These are phyloP conservation scores for Hofmannophila pseudospretella DNA, from an alignment of 2,888 invertebrate genomes.

Conservation along the genomic window DNA sequence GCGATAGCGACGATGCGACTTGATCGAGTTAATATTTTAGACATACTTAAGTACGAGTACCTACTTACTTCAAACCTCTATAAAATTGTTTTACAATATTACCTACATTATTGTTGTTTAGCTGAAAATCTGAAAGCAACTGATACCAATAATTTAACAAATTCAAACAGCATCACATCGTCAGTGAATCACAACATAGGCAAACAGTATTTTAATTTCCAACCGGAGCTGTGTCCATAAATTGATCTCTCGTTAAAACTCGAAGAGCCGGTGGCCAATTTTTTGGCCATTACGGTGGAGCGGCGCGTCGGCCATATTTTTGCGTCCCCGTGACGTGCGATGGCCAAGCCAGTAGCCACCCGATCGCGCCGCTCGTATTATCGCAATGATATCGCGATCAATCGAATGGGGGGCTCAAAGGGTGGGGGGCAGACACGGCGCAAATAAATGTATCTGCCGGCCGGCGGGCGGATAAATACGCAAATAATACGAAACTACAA, in stretches of 20 bases:
- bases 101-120: too few species aligned
- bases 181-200: too few species aligned
- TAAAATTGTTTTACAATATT: too few species aligned
- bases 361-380: conserved; percentile 65
- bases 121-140: too few species aligned
- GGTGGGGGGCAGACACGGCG: conserved; percentile 35
- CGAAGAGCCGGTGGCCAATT: conserved; percentile 28
- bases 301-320: conserved; percentile 53
- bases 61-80: too few species aligned
- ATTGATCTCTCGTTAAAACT: conserved; percentile 13
- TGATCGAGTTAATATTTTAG: too few species aligned
- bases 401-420: conserved; percentile 51
- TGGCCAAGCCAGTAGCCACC: too few species aligned
- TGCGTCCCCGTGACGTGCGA: conserved; percentile 38
- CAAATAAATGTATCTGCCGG: conserved; percentile 76
- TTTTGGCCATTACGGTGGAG: conserved; percentile 29
- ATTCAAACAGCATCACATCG: too few species aligned
- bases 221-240: conserved; percentile 4
- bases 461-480: conserved; percentile 76
- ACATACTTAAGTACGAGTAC: too few species aligned
- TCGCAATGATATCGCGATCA: conserved; percentile 78
- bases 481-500: conserved; percentile 79
- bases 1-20: too few species aligned
- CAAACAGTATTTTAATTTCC: not conserved
- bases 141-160: too few species aligned